Base-by-base conservation (phyloP, 2,888 invertebrate genomes). In the Muschampia plurimacula region DNA sequence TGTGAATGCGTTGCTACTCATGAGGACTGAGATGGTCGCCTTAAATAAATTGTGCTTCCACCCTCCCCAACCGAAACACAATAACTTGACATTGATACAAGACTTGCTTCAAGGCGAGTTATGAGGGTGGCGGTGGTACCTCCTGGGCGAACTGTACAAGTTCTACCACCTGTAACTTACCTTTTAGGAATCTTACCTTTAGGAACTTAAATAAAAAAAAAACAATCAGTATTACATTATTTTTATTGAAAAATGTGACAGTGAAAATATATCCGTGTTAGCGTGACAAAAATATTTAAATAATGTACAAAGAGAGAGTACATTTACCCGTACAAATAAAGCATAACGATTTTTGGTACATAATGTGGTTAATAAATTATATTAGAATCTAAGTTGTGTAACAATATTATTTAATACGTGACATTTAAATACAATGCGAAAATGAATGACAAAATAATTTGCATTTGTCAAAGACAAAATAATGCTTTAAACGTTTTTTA, bases 171-270 rank as follows among this genome's bases (percentile, higher is more conserved):
- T 22, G 22, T 22, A 22, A 22, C 22, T 22, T 22, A 22, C 22
- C 22, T 22, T 22, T 22, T 22, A 22, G 22, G 22, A 22, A 22
- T 22, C 22, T 32, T 32, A 32, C 41, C 41, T 41, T 5, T 49
- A 49, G 9, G 32, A 12, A 59, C 10, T 59, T 36, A 59, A 13
- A 59, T 10, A 22, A 22, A 59, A 22, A 59, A 59, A 59, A 62
- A 7, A 1, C 0, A 39, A 7, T 62, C n/a, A 36, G 8, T 2
- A n/a, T 15, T 39, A 78, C 76, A 77, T 80, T 83, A 81, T 84
- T 84, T 84, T 83, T 82, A 81, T 80, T 80, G 86, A 85, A 78
- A 76, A 78, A 76, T 65, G 41, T 55, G 63, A 71, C 66, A 71
- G 22, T 52, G 13, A 36, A 62, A 62, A 41, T 60, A 49, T 32